Conservation (phyloP, 2,797 vertebrate genomes). For the Glyptemys insculpta region DNA sequence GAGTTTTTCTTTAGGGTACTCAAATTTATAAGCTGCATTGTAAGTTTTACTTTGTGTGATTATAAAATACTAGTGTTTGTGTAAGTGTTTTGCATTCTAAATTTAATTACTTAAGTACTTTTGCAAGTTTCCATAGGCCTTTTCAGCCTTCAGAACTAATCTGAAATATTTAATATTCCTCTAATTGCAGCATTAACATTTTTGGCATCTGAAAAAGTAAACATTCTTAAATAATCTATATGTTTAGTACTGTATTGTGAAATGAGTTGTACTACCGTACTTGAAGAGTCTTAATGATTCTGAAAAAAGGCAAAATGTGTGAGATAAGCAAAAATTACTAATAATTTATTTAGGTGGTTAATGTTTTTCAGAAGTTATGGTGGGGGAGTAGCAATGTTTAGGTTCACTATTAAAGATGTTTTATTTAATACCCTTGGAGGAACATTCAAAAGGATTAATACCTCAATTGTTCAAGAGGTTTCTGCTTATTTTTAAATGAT, state of each 20-base stretch:
- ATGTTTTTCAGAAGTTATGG: slow-evolving; percentile 4
- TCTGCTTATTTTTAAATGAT: slow-evolving; percentile 76
- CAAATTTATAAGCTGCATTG: slow-evolving; percentile 47
- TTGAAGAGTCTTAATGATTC: slow-evolving; percentile 61
- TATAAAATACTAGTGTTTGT: slow-evolving; percentile 55
- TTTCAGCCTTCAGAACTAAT: slow-evolving; percentile 37
- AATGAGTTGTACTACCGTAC: slow-evolving; percentile 49
- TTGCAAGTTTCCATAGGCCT: slow-evolving; percentile 35
- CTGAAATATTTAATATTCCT: slow-evolving; percentile 38
- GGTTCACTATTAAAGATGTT: slow-evolving; percentile 54
- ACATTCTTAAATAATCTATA: slow-evolving; percentile 26
- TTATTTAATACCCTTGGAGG: slow-evolving; percentile 72
- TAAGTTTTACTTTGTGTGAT: slow-evolving; percentile 69
- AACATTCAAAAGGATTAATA: slow-evolving; percentile 64
- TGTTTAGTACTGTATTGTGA: slow-evolving; percentile 52
- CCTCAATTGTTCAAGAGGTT: slow-evolving; percentile 76
- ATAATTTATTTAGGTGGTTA: slow-evolving; percentile 48
- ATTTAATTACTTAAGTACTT: slow-evolving; percentile 48
- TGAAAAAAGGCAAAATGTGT: slow-evolving; percentile 42
- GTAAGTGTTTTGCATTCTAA: slow-evolving; percentile 68
- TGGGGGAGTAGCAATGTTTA: slow-evolving; percentile 41
- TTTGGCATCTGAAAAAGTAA: slow-evolving; percentile 20
- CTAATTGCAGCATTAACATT: slow-evolving; percentile 27
- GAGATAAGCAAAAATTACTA: slow-evolving; percentile 45
- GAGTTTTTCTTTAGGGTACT: slow-evolving; percentile 25